Conservation (phyloP, 2,888 invertebrate genomes). For the Ophraella communa region DNA sequence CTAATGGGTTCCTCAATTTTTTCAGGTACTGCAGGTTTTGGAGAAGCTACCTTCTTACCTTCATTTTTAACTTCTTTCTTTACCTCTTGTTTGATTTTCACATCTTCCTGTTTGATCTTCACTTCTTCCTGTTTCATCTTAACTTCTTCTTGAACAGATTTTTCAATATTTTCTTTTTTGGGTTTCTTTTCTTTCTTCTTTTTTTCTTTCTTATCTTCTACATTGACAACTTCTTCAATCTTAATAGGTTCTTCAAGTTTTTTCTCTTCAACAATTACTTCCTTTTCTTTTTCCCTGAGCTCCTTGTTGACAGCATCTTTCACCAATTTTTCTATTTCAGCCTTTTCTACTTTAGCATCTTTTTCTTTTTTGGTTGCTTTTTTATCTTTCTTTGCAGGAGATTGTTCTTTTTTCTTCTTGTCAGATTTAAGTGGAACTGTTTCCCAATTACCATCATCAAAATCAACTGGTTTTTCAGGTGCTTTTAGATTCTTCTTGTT, state of each 20-base stretch:
- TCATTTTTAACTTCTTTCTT: slow-evolving; percentile 36
- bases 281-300: slow-evolving; percentile 55
- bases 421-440: slow-evolving; percentile 73
- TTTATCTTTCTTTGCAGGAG: slow-evolving; percentile 56
- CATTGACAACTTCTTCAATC: slow-evolving; percentile 43
- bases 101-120: slow-evolving; percentile 34
- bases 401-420: slow-evolving; percentile 71
- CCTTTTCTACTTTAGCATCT: slow-evolving; percentile 55
- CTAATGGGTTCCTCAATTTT: slow-evolving; percentile 8
- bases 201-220: slow-evolving; percentile 54
- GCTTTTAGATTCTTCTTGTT: slow-evolving; percentile 60
- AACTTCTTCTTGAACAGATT: slow-evolving; percentile 21
- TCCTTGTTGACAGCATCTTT: slow-evolving; percentile 63
- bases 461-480: slow-evolving; percentile 73
- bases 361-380: slow-evolving; percentile 54
- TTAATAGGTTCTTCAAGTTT: slow-evolving; percentile 42
- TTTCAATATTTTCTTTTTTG: slow-evolving; percentile 42
- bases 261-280: slow-evolving; percentile 37
- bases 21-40: slow-evolving; percentile 4
- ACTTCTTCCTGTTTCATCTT: slow-evolving; percentile 38
- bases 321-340: slow-evolving; percentile 61
- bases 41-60: slow-evolving; percentile 21
- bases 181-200: slow-evolving; percentile 57
- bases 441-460: slow-evolving; percentile 80
- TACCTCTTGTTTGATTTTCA: slow-evolving; percentile 34